Base-by-base conservation (phyloP, 2,797 vertebrate species). In the Glossophaga mutica region DNA sequence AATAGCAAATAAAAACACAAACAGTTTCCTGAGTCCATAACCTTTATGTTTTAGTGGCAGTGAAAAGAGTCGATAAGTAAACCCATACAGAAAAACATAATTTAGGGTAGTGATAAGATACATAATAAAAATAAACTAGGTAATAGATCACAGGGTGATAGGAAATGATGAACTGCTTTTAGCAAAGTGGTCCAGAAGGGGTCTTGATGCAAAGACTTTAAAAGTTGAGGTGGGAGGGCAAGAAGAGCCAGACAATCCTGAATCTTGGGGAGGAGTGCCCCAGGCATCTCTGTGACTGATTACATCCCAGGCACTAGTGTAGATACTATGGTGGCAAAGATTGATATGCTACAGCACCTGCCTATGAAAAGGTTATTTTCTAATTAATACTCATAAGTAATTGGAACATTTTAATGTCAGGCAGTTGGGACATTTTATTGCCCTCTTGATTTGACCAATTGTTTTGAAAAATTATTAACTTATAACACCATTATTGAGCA, bases 1-100 rank as follows among this genome's bases (percentile, higher is more conserved):
- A 26, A 42, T 0, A 52, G 42, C 39, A 96, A 94, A 85, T 55
- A 44, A 88, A 77, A 93, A 77, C 21, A 90, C 21, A 90, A 48
- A 57, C 11, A 76, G 24, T 70, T 57, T 87, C 24, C 50, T 57
- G 32, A 59, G 65, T 57, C 22, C 34, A 34, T 46, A n/a, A 70
- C 37, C 37, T 24, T 82, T 79, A 37, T 19, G 84, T 18, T 44
- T 14, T 42, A 44, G 1, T 46, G 32, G 16, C 5, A 74, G 73
- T 48, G 14, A 79, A 50, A 50, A 26, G 0, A 19, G 26, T 34
- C 50, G 19, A 29, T 52, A 81, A 89, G 14, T 21, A 42, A 92
- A 44, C 21, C 62, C 73, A 50, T 44, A 76, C 68, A n/a, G 11
- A 21, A 57, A 85, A 81, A 65, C 34, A 82, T 22, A 52, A 52